Evolutionary conservation across 1,140 invertebrate species (phyloP).

Genomic region (Globodera rostochiensis): DNA sequence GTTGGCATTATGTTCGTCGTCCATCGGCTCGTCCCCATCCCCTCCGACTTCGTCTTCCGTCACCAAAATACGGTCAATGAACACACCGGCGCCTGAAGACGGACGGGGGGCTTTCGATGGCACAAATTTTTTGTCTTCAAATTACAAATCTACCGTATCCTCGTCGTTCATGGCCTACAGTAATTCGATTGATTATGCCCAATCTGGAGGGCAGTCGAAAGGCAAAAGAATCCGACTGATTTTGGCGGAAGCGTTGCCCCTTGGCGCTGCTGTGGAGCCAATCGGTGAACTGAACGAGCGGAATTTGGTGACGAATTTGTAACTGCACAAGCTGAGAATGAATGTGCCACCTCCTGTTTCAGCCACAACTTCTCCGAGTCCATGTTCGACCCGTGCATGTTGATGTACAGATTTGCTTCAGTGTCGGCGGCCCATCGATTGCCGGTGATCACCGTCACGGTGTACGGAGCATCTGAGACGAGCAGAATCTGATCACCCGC

Average conservation of each 20-base stretch:
- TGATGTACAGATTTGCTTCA: constrained; percentile 46
- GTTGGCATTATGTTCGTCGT: neutral
- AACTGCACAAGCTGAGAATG: neutral
- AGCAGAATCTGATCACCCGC: no score
- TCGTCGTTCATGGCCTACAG: constrained; percentile 43
- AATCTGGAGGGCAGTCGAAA: constrained; percentile 37
- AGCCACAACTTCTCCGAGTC: constrained; percentile 41
- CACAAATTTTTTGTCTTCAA: neutral
- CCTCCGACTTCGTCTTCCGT: constrained; percentile 39
- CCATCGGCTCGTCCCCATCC: neutral
- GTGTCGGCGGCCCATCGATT: constrained; percentile 57
- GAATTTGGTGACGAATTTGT: constrained; percentile 19
- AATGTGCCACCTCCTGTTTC: constrained; percentile 38
- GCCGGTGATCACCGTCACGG: constrained; percentile 46
- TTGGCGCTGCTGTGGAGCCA: constrained; percentile 46
- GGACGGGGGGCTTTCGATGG: neutral
- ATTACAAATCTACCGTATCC: constrained; percentile 44
- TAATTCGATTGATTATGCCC: constrained; percentile 40
- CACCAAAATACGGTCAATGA: constrained; percentile 49
- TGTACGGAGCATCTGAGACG: constrained; percentile 37
- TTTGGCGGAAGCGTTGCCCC: constrained; percentile 40
- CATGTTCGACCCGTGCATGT: constrained; percentile 28
- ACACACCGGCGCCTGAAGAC: constrained; percentile 45
- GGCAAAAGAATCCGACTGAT: constrained; percentile 42
- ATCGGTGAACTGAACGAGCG: constrained; percentile 40